Evolutionary conservation across 1,140 invertebrate genomes (phyloP).

Genomic region (Drosophila mayri): DNA sequence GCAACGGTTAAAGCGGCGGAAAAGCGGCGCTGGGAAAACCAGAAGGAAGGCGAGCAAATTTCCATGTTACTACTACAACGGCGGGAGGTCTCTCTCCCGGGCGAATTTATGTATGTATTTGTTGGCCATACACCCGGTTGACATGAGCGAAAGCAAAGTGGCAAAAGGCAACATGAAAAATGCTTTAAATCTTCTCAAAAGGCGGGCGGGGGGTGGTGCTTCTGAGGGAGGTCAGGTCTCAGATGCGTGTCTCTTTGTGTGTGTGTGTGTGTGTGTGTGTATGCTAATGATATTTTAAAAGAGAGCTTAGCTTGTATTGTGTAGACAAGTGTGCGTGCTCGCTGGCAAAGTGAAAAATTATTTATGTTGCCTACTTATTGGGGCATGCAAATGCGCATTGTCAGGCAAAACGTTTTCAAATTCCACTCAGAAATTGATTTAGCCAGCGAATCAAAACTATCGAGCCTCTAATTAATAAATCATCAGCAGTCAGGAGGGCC

Average conservation of each 20-base stretch:
- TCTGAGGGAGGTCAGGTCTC: conserved; percentile 63
- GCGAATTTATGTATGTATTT: conserved; percentile 59
- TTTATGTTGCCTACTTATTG: conserved; percentile 63
- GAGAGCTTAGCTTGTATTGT: conserved; percentile 36
- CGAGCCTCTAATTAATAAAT: conserved; percentile 25
- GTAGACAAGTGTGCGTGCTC: conserved; percentile 15
- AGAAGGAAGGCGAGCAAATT: conserved; percentile 39
- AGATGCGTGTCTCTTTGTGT: conserved; percentile 54
- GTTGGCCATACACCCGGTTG: conserved; percentile 71
- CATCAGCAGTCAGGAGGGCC: not conserved
- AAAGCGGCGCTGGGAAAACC: conserved; percentile 4
- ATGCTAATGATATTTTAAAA: conserved; percentile 82
- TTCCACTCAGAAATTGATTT: conserved; percentile 35
- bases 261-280: conserved; percentile 65
- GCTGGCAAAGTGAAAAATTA: conserved; percentile 55
- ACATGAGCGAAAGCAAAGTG: conserved; percentile 68
- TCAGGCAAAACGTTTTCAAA: conserved; percentile 38
- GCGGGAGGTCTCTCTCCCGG: too few relatives aligned
- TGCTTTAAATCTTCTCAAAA: conserved; percentile 58
- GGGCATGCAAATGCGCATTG: conserved; percentile 42
- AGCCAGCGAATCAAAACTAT: conserved; percentile 43
- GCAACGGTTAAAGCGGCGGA: conserved; percentile 28
- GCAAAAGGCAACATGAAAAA: conserved; percentile 64
- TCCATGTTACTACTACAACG: conserved; percentile 37
- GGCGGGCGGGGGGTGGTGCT: conserved; percentile 23